phyloP scores from a whole-genome alignment of 2,888 invertebrate species.

The Plutella xylostella region DNA sequence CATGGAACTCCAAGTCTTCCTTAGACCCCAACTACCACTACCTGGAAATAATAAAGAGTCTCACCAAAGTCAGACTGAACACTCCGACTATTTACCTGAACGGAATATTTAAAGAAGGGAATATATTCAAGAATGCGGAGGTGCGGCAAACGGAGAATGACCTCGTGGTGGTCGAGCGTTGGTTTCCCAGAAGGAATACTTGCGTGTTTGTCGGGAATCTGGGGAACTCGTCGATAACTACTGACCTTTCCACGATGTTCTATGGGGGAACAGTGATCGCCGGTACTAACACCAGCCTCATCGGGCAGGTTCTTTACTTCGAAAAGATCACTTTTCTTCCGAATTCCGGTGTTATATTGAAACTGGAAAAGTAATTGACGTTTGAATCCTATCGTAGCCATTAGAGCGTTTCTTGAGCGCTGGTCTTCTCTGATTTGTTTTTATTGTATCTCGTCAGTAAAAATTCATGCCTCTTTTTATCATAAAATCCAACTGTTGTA shows the following conservation, averaged over 20 bases:
- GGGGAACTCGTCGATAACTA: conserved; percentile 67
- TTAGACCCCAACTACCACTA: conserved; percentile 62
- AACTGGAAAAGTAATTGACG: conserved; percentile 57
- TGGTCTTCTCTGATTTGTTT: too few relatives aligned
- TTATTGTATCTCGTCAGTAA: too few relatives aligned
- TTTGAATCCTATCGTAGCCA: too few relatives aligned
- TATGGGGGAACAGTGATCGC: conserved; percentile 75
- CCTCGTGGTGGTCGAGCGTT: conserved; percentile 79
- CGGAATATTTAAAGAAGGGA: conserved; percentile 74
- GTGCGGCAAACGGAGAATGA: conserved; percentile 74
- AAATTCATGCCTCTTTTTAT: too few relatives aligned
- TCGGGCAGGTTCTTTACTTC: conserved; percentile 52
- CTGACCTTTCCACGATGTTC: conserved; percentile 80
- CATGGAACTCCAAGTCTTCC: conserved; percentile 74
- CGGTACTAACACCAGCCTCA: conserved; percentile 42
- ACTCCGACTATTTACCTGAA: conserved; percentile 82
- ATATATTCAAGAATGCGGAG: conserved; percentile 74
- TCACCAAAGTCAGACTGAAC: conserved; percentile 69
- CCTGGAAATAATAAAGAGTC: conserved; percentile 65
- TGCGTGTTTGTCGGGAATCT: conserved; percentile 83
- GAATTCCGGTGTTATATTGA: conserved; percentile 52
- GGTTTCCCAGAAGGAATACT: conserved; percentile 82
- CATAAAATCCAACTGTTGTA: too few relatives aligned
- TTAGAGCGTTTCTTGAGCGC: too few relatives aligned
- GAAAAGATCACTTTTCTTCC: conserved; percentile 52